Base-by-base conservation (phyloP, 2,113 vertebrate species). In the Elaphurus davidianus region DNA sequence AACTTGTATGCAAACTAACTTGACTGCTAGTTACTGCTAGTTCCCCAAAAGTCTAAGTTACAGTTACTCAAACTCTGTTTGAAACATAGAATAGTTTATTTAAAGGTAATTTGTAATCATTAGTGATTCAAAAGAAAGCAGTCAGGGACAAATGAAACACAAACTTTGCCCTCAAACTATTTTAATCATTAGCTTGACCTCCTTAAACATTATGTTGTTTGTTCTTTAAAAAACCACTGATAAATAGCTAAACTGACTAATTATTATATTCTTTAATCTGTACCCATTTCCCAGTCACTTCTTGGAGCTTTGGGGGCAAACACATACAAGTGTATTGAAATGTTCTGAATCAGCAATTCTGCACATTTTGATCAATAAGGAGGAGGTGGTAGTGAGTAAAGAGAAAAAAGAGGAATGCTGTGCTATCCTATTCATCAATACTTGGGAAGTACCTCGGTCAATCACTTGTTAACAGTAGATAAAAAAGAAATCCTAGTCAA, bases 151-250 rank as follows among this genome's bases (percentile, higher is more conserved):
- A 94, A 91, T 40, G 67, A 90, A 83, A 87, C 92, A 23, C 12
- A 60, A 64, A 94, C 21, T 74, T n/a, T 87, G 28, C 45, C 57
- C 52, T 90, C 12, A 71, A 76, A 55, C 6, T 52, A 87, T 71
- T 97, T 96, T 57, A 84, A 90, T 90, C 14, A 92, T 90, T 90
- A 92, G 33, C 2, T 47, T 92, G 17, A 94, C 81, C 43, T 97
- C 25, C 47, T 94, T 90, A 92, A 84, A 90, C 21, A 90, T 86
- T 30, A 90, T 23, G 1, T 84, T 79, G n/a, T 76, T 95, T 76
- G 10, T 62, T 92, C n/a, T 93, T 95, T 71, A 6, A 82, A 97
- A 83, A 84, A 60, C 12, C 64, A 33, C 7, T 33, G 36, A 33
- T 94, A 81, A 36, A 43, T 17, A 93, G 23, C 13, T 36, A 87